Conservation (phyloP, 2,888 invertebrate species). For the Leptinotarsa juncta region DNA sequence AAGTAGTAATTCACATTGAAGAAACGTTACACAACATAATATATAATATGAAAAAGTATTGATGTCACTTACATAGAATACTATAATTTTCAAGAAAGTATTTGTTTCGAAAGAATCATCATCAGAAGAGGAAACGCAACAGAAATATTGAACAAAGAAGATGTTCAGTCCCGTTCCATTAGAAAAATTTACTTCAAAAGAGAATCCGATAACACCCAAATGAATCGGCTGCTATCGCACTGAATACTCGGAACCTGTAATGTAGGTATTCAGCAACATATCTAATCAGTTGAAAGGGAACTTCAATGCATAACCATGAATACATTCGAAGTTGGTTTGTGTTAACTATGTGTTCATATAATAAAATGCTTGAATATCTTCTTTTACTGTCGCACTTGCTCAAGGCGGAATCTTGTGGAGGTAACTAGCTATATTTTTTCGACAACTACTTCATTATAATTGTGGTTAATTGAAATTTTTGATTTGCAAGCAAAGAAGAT, state of each 20-base stretch:
- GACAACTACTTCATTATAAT: not conserved
- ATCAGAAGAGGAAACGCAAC: too few relatives aligned
- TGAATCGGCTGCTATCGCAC: too few relatives aligned
- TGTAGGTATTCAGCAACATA: not conserved
- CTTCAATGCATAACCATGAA: not conserved
- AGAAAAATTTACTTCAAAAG: too few relatives aligned
- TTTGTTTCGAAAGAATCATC: too few relatives aligned
- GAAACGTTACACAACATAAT: too few relatives aligned
- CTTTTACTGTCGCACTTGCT: not conserved
- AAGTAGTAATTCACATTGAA: too few relatives aligned
- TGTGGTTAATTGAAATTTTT: not conserved
- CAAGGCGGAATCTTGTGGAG: not conserved
- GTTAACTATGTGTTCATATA: not conserved
- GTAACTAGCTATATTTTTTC: not conserved
- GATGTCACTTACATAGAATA: too few relatives aligned
- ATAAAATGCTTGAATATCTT: not conserved
- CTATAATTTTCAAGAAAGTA: too few relatives aligned
- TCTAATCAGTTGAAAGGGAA: not conserved
- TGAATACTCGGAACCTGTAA: not conserved
- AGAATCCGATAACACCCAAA: too few relatives aligned
- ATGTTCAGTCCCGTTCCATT: too few relatives aligned
- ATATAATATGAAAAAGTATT: too few relatives aligned
- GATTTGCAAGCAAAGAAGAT: not conserved
- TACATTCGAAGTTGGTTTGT: not conserved
- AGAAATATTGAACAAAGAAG: too few relatives aligned